Base-by-base conservation (phyloP, 2,888 invertebrate species). In the Leptopilina myrica region DNA sequence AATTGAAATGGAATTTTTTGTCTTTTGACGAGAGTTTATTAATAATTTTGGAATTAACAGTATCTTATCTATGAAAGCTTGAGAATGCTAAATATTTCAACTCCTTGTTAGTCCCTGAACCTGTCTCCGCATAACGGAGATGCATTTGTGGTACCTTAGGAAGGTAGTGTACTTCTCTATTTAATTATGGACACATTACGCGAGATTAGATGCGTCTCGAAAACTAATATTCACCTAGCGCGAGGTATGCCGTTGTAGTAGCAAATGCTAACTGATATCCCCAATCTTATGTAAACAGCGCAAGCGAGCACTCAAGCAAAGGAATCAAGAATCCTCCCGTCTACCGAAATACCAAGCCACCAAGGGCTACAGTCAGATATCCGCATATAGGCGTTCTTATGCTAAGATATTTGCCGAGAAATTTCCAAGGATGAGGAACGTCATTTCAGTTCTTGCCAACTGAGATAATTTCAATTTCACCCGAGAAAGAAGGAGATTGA, bases 111-210 rank as follows among this genome's bases (percentile, higher is more conserved):
- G 56, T 9, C 33, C 33, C 11, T 8, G 33, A 73, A 26, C 73
- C 56, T 73, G n/a, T 73, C 53, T 73, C 33, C 73, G n/a, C 40
- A 73, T 73, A 40, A 73, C 33, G 33, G 26, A 9, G 33, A 73
- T 33, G 53, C 33, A 73, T 73, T 73, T 56, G 56, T 33, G 14
- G 56, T 33, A 11, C 56, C 14, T n/a, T 7, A 53, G 69, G 33
- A 33, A 53, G 69, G 14, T 14, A 69, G 7, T 12, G 53, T 14
- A 43, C 20, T 67, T 80, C 81, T 81, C 82, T 86, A 86, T 88
- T 88, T 88, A 89, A 89, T 89, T 88, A 88, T 82, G 81, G 81
- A 86, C 84, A 85, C 86, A 88, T 89, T 89, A 89, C 86, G 87
- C 86, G 81, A 89, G 90, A 89, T 89, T 89, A 89, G 87, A 85